Percentiles rank a stretch among this genome's conserved stretches.
Conservation (phyloP, 1,140 invertebrate species). For the Aphis craccivora region DNA sequence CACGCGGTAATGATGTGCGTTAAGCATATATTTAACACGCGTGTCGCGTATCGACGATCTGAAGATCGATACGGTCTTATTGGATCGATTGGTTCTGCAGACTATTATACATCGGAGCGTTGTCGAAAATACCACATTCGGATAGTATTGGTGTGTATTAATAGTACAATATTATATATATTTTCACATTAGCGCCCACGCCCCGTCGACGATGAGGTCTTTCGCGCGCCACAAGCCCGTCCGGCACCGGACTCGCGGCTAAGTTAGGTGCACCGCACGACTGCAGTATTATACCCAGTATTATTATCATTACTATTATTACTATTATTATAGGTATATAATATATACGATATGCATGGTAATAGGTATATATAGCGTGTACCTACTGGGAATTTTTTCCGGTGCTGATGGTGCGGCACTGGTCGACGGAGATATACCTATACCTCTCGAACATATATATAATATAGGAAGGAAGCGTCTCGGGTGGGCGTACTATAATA, state of each 20-base stretch:
- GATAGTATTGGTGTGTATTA: background rate
- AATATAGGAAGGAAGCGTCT: constrained; percentile 17
- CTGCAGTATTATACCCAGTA: background rate
- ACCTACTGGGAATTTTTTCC: background rate
- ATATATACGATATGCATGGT: background rate
- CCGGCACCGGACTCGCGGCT: background rate
- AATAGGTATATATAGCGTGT: background rate
- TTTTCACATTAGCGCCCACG: background rate
- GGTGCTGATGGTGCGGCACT: background rate
- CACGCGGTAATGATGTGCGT: background rate
- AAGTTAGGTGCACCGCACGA: background rate
- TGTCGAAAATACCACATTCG: background rate
- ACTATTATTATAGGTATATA: too few species aligned
- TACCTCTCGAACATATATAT: background rate
- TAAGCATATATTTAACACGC: background rate
- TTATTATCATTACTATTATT: background rate
- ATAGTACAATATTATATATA: background rate
- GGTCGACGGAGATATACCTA: background rate
- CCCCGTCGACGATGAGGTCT: background rate
- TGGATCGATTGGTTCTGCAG: background rate
- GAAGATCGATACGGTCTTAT: background rate
- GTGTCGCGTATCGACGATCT: background rate
- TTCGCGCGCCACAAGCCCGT: background rate
- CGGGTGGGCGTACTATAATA: background rate
- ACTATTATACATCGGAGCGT: background rate